These are phyloP conservation scores for Drosophila algonquin DNA, from an alignment of 2,888 invertebrate species.

Conservation along the genomic window DNA sequence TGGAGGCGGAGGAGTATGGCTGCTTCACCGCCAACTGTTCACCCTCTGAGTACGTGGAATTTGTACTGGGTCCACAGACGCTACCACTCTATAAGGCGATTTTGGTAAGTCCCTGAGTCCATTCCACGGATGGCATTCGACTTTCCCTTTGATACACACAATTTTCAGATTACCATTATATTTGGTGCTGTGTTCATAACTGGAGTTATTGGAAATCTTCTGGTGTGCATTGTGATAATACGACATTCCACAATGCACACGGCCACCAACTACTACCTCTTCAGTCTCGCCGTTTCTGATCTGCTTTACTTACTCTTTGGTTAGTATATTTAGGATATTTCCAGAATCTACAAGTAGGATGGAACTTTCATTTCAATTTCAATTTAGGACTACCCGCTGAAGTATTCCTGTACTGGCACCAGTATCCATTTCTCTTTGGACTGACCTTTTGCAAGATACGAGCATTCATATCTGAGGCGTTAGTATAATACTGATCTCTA, in stretches of 20 bases:
- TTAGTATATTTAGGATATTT: conserved; percentile 83
- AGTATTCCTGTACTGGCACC: conserved; percentile 93
- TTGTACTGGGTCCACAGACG: conserved; percentile 87
- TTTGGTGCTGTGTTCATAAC: conserved; percentile 92
- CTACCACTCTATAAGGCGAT: conserved; percentile 86
- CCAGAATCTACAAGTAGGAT: too few species aligned
- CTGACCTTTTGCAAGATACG: conserved; percentile 91
- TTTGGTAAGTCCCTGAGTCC: conserved; percentile 77
- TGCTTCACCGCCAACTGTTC: conserved; percentile 85
- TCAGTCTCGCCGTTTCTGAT: conserved; percentile 94
- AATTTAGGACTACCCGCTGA: conserved; percentile 93
- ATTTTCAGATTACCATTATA: conserved; percentile 86
- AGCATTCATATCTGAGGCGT: conserved; percentile 94
- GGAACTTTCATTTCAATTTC: not conserved
- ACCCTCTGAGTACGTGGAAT: conserved; percentile 86
- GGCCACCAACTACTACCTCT: conserved; percentile 95
- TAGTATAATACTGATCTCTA: conserved; percentile 83
- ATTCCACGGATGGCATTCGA: too few species aligned
- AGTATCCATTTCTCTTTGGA: conserved; percentile 93
- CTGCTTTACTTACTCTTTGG: conserved; percentile 92
- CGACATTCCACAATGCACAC: conserved; percentile 93
- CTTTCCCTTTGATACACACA: not conserved
- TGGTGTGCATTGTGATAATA: conserved; percentile 93
- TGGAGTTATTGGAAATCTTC: conserved; percentile 92
- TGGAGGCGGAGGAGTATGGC: conserved; percentile 24